Percentiles rank a stretch among this genome's conserved stretches.
Evolutionary conservation across 1,140 invertebrate species (phyloP).

Genomic region (Leptinotarsa defecta): DNA sequence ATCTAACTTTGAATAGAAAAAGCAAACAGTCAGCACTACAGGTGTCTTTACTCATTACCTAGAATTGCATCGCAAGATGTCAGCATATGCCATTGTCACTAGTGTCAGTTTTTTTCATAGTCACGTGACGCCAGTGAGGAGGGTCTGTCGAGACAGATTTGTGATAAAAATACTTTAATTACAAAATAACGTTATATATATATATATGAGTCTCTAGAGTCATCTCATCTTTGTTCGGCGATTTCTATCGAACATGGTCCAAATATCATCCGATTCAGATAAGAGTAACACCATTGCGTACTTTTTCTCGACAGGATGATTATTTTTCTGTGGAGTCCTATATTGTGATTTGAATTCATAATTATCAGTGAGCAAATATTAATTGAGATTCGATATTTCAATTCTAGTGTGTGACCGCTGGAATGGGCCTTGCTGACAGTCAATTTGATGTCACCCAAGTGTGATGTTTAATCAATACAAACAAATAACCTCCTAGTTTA

Average conservation of each 20-base stretch:
- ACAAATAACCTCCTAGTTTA: conserved; percentile 2
- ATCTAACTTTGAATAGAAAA: too few relatives aligned
- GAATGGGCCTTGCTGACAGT: too few relatives aligned
- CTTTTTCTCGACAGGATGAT: background rate
- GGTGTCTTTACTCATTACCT: too few relatives aligned
- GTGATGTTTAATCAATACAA: background rate
- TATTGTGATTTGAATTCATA: background rate
- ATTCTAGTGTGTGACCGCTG: too few relatives aligned
- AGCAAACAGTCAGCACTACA: too few relatives aligned
- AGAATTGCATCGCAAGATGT: too few relatives aligned
- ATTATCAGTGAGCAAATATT: background rate
- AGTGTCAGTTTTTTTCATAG: background rate
- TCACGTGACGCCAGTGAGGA: conserved; percentile 10
- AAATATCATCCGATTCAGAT: conserved; percentile 22
- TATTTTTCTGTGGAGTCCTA: background rate
- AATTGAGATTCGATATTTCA: too few relatives aligned
- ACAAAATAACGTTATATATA: conserved; percentile 8
- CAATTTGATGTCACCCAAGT: too few relatives aligned
- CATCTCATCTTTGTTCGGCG: conserved; percentile 30
- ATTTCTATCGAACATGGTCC: conserved; percentile 31
- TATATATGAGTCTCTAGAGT: conserved; percentile 13
- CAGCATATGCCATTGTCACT: too few relatives aligned
- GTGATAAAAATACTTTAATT: background rate
- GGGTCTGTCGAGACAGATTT: background rate
- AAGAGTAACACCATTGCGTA: conserved; percentile 9